Conservation (phyloP, 2,797 vertebrate species). For the Neopelma chrysocephalum region DNA sequence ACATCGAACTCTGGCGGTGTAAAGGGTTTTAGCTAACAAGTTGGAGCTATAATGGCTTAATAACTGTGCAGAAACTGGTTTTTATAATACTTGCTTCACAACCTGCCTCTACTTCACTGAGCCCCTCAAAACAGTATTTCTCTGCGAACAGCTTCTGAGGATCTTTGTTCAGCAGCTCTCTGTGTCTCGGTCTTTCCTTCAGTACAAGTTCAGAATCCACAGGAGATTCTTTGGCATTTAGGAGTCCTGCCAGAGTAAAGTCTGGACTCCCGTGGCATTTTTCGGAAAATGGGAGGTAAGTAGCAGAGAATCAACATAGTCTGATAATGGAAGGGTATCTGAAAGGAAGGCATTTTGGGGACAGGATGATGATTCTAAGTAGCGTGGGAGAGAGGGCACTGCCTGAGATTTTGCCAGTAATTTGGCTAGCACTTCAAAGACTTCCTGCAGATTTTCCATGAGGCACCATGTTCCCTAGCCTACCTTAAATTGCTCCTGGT, state of each 20-base stretch:
- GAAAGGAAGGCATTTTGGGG: constrained; percentile 14
- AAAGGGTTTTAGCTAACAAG: not conserved
- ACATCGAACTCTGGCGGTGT: not conserved
- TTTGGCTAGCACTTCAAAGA: constrained; percentile 34
- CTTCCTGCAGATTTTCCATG: constrained; percentile 10
- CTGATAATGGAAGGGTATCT: not conserved
- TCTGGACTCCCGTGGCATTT: not conserved
- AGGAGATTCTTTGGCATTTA: not conserved
- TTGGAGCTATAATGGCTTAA: not conserved
- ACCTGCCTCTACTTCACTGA: not conserved
- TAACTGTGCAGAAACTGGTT: not conserved
- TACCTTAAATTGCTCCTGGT: not conserved
- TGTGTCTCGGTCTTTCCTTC: not conserved
- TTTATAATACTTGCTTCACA: not conserved
- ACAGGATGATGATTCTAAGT: not conserved
- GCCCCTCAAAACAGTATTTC: not conserved
- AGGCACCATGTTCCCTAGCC: not conserved
- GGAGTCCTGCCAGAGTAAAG: not conserved
- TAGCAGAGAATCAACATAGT: not conserved
- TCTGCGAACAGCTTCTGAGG: not conserved
- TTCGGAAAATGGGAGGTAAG: not conserved
- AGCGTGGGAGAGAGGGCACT: not conserved
- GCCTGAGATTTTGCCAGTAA: constrained; percentile 2
- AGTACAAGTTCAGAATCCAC: not conserved
- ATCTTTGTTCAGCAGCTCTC: not conserved